A percentile compares a stretch with the other conserved stretches of the same genome.
These are phyloP conservation scores for Kryphioiulus occultus DNA, from an alignment of 2,888 invertebrate species.

Conservation along the genomic window DNA sequence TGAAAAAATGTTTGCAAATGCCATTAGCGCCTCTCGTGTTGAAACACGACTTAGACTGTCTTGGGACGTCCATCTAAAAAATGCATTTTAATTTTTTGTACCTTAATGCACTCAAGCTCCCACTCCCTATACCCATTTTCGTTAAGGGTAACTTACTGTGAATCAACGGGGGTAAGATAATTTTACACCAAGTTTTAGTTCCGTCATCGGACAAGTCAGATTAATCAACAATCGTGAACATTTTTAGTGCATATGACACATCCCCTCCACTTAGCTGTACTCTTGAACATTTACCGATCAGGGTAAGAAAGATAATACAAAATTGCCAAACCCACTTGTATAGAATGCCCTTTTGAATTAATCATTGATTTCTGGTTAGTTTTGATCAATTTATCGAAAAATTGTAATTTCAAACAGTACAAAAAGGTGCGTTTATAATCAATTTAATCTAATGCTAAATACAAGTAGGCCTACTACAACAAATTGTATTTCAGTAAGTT, in stretches of 20 bases:
- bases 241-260: constrained; percentile 2
- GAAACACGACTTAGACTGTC: neutral
- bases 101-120: neutral
- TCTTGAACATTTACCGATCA: neutral
- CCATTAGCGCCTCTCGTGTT: constrained; percentile 31
- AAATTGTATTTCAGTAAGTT: neutral
- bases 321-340: neutral
- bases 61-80: neutral
- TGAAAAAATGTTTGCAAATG: constrained; percentile 10
- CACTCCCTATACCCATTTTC: neutral
- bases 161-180: neutral
- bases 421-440: too few relatives aligned
- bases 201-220: neutral
- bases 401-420: too few relatives aligned
- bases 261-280: neutral
- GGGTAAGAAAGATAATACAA: neutral
- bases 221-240: neutral
- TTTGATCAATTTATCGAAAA: too few relatives aligned
- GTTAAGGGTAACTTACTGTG: neutral
- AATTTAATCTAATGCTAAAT: too few relatives aligned
- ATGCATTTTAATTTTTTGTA: neutral
- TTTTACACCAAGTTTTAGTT: neutral
- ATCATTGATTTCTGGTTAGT: neutral
- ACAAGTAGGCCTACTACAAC: too few relatives aligned
- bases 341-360: neutral